Evolutionary conservation across 2,797 vertebrate species (phyloP), one percentile per base, ranked within the genome.

Genomic region (Denticeps clupeoides): DNA sequence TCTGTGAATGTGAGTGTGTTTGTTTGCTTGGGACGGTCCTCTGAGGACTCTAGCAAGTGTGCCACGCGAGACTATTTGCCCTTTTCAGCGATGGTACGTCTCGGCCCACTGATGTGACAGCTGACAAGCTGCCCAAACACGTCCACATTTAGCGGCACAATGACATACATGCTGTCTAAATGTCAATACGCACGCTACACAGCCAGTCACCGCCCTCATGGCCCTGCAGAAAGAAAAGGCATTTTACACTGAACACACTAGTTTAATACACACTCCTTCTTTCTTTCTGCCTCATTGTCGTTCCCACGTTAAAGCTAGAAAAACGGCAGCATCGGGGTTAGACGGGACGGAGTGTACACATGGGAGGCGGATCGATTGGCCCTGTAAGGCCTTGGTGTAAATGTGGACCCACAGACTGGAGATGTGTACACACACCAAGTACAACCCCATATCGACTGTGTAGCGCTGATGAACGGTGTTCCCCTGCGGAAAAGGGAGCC

Each of bases 361-460:
- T n/a, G n/a, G 28, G 28, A 49, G 62, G 46, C 23, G 51, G 64
- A 64, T 61, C 60, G 58, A 64, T 60, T 58, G 55, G 45, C 31
- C 45, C 35, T 49, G 27, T 40, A 45, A 38, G 44, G 26, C 28
- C 46, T 49, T 26, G 15, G 45, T 55, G 41, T 49, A 60, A 60
- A 51, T 47, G 32, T 24, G 48, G 55, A 55, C 55, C 43, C 49
- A 29, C 24, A 43, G 51, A 28, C 48, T 21, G 41, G 44, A 48
- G 47, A 21, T 26, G 23, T 26, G 16, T 27, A 22, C 48, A 49
- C 33, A 24, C 27, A 29, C 12, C 29, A 21, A 37, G 58, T 45
- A 33, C 45, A 45, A 45, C 40, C 32, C 10, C 40, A 22, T 46
- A 43, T 40, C 13, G 46, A 44, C 56, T 43, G 12, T 15, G 13